Base-by-base conservation (phyloP, 2,888 invertebrate species). In the Heliconius aoede region DNA sequence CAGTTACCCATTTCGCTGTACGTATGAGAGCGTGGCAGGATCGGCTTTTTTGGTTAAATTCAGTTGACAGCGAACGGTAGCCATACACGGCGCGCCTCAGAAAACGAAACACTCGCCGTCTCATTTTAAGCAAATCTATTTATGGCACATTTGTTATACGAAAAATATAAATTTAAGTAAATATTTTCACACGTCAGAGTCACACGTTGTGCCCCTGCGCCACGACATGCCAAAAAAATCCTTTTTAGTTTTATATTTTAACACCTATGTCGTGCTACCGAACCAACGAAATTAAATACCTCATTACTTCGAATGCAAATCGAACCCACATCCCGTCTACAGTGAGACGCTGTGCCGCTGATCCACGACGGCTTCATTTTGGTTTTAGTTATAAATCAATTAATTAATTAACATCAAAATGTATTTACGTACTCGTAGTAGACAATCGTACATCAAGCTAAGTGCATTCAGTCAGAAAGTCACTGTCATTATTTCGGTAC, bases 21-120 rank as follows among this genome's bases (percentile, higher is more conserved):
- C 46, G 73, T 60, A 71, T 51, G 40, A 13, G 30, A 32, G 18
- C 32, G 68, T 21, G 68, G 65, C n/a, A 64, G 73, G 55, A 28
- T 74, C 67, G 73, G 46, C 78, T 78, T 76, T 79, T 79, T 79
- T 76, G 79, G 78, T 76, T 26, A 76, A 74, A 78, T 62, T 64
- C 62, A 77, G 76, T 68, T 72, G 67, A 72, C 73, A 73, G 68
- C 62, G 76, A 36, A 73, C 76, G 28, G 69, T 61, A 71, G 46
- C 78, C 77, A 65, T 77, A 73, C 62, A 74, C 62, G 78, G 77
- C 51, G 58, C 58, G 74, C 28, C 72, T 28, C 36, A 71, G 36
- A 64, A 72, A 28, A 64, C 73, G 46, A 21, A 40, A 28, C 67
- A 55, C 65, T 26, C 40, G 78, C 60, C 26, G n/a, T 62, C 68